Evolutionary conservation across 2,888 invertebrate genomes (phyloP).

Genomic region (Eulithis prunata): DNA sequence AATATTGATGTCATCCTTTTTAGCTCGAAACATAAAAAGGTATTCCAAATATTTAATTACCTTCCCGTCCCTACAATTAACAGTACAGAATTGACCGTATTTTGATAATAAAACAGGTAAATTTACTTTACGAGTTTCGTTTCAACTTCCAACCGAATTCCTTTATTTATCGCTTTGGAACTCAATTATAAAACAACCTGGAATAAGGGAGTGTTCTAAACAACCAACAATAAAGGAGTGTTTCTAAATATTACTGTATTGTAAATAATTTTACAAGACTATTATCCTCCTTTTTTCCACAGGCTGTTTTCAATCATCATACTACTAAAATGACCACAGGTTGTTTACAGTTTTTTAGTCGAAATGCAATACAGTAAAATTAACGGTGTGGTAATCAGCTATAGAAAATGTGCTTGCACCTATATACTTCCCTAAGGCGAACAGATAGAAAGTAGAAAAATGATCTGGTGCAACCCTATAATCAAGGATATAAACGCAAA

Average conservation of each 20-base stretch:
- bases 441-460: no score
- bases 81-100: slow-evolving; percentile 35
- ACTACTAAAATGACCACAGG: no score
- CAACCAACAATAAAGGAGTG: slow-evolving; percentile 30
- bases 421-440: no score
- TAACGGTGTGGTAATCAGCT: no score
- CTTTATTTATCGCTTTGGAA: slow-evolving; percentile 42
- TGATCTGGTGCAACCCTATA: no score
- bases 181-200: slow-evolving; percentile 41
- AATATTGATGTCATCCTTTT: background rate
- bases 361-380: no score
- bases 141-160: slow-evolving; percentile 44
- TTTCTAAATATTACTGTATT: slow-evolving; percentile 29
- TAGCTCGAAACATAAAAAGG: slow-evolving; percentile 1
- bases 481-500: no score
- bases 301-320: background rate
- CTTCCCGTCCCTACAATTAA: slow-evolving; percentile 37
- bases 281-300: background rate
- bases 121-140: slow-evolving; percentile 43
- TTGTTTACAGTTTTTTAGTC: no score
- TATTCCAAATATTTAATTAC: slow-evolving; percentile 34
- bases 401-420: no score
- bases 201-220: slow-evolving; percentile 31
- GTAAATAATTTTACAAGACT: slow-evolving; percentile 16
- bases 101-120: slow-evolving; percentile 42